Evolutionary conservation across 35 echinoderm and acorn worm species (phyloP), one percentile per base, ranked within the genome.

Genomic region (Diadema setosum): DNA sequence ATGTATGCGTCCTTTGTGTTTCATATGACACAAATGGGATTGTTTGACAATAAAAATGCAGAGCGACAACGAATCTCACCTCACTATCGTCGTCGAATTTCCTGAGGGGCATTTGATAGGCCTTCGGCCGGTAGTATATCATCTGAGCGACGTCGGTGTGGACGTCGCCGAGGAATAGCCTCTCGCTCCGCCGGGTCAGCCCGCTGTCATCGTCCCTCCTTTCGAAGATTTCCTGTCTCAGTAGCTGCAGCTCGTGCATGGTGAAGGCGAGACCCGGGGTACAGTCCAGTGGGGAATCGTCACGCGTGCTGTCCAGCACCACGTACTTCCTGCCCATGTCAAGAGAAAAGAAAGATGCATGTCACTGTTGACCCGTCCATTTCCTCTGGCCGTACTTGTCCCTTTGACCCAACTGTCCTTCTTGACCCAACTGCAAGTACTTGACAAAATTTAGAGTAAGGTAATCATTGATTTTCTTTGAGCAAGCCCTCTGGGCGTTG

Each of bases 211-310:
- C 48, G 31, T 74, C 48, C 23, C 74, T 26, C 78, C 84, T 58
- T 60, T 58, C 16, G 88, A 65, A 74, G 3, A 92, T 37, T 61
- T 97, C 90, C 15, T 92, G 81, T 40, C 91, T 83, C 15, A 97
- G 39, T n/a, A 97, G 39, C 82, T 97, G 90, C 8, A 97, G 82
- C 60, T 97, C 94, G 45, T 97, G 84, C 73, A 97, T 84, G 23
- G 94, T 78, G 85, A 91, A 89, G 18, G 39, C 86, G 14, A 93
- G 58, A 17, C 81, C 90, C n/a, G 82, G 84, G 12, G 76, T 80
- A 46, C 94, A 97, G 50, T 93, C 91, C 24, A 61, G 85, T 20
- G 82, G 67, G 14, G 58, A 23, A 33, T 82, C 60, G 18, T 92
- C 94, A 14, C 88, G 85, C 17, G 50, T 74, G 35, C 83, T 83